Evolutionary conservation across 2,888 invertebrate genomes (phyloP), one percentile per base, ranked within the genome.

Genomic region (Netelia virgata): DNA sequence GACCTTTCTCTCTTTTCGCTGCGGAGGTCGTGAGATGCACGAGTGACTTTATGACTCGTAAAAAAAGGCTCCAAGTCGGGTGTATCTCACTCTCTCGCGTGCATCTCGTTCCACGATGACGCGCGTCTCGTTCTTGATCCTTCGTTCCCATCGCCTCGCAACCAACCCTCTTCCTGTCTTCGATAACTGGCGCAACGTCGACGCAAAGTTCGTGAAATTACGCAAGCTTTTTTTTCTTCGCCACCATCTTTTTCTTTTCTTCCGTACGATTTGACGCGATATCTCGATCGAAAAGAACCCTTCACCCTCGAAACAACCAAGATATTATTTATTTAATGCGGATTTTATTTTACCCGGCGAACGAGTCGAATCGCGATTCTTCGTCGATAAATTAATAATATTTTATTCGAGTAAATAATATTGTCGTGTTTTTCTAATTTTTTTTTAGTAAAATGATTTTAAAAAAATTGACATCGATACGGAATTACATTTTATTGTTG

Each of bases 31-130:
- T 91, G 93, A 93, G 92, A 91, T 91, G 92, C 92, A 91, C 90
- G 92, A 91, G 87, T 90, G 90, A 89, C 90, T 93, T 93, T 93
- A 93, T 91, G 92, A 93, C 92, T 93, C 93, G 91, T 93, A 93
- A 93, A 93, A 91, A 90, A 91, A 90, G 89, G 90, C 82, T 87
- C 5, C 28, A 28, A 28, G 28, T 3, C 28, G 28, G 3, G 28
- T 28, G 5, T 28, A 28, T 28, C 28, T 28, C 6, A 28, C 28
- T 28, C 28, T 28, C 5, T 28, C 28, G 28, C 6, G 28, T 28
- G 28, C 28, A 28, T 28, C 28, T 28, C 28, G 80, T 75, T 64
- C 66, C 79, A 20, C 82, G 59, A 74, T 75, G 73, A 84, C 69
- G 66, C 66, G 82, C 61, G 75, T 70, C 68, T 61, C 23, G 57